Evolutionary conservation across 2,113 vertebrate species (phyloP).

Genomic region (Brachypteracias leptosomus): DNA sequence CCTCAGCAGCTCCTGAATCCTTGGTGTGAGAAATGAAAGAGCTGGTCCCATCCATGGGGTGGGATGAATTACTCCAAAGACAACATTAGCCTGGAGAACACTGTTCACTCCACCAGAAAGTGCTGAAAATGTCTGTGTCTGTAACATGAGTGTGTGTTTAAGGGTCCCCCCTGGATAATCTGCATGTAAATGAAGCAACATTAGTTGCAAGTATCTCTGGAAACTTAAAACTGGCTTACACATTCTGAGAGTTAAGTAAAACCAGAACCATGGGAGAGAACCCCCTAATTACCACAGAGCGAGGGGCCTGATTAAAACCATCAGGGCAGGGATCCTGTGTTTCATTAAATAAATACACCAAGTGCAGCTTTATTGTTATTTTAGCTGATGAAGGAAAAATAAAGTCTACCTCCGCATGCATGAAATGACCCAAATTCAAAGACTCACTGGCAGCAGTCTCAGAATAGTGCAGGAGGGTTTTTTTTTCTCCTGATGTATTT

Average conservation of each 20-base stretch:
- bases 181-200: conserved; percentile 20
- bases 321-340: conserved; percentile 60
- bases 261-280: conserved; percentile 61
- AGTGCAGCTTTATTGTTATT: conserved; percentile 54
- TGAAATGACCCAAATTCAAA: conserved; percentile 41
- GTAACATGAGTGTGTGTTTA: not conserved
- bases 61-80: not conserved
- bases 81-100: not conserved
- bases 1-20: not conserved
- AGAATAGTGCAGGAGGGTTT: not conserved
- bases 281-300: conserved; percentile 63
- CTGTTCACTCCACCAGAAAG: not conserved
- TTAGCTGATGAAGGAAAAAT: conserved; percentile 58
- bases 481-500: not conserved
- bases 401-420: conserved; percentile 27
- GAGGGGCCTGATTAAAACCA: conserved; percentile 74
- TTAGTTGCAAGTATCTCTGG: conserved; percentile 41
- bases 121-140: not conserved
- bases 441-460: not conserved
- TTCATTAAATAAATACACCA: conserved; percentile 60
- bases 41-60: not conserved
- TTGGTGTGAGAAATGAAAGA: not conserved
- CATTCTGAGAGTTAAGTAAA: conserved; percentile 70
- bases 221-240: conserved; percentile 52
- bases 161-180: conserved; percentile 34